Base-by-base conservation (phyloP, 1,140 invertebrate species). In the Melitaea cinxia region DNA sequence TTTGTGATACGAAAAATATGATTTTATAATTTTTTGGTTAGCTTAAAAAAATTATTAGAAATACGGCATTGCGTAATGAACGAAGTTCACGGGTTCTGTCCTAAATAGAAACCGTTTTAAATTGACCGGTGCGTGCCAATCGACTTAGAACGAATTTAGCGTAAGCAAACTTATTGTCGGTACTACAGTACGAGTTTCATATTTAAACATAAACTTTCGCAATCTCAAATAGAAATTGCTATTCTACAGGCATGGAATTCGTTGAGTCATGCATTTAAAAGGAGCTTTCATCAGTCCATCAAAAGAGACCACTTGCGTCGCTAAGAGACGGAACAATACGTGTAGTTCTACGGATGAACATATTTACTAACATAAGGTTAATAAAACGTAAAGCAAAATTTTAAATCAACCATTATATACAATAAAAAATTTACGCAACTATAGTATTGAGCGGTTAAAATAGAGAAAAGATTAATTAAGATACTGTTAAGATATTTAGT, bases 111-210 rank as follows among this genome's bases (percentile, higher is more conserved):
- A 74, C 78, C 65, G 72, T 73, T 77, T 73, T 50, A 69, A 64
- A 81, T 75, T 75, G 73, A 77, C 69, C 78, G 62, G 81, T 73
- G 72, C 83, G 84, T 89, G 86, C 73, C 78, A 83, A 82, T 85
- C 77, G 80, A 82, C 82, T 76, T 54, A 24, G 65, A 77, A 78
- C 79, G 76, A 77, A 84, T 78, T 82, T 84, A 85, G 80, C 69
- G 53, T 74, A 57, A 69, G 70, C 70, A 80, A 82, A 82, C 77
- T 75, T 67, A 57, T 68, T 60, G 47, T 50, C 56, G 62, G 37
- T 66, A 53, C 50, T 60, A 33, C 58, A 49, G 37, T 52, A 63
- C 70, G 39, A 68, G 14, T 68, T 56, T 50, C 65, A 37, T 67
- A 68, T 59, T 45, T 62, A 23, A 39, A 54, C 37, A 52, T 52